Evolutionary conservation across 2,888 invertebrate genomes (phyloP).

Genomic region (Melieria omissa): DNA sequence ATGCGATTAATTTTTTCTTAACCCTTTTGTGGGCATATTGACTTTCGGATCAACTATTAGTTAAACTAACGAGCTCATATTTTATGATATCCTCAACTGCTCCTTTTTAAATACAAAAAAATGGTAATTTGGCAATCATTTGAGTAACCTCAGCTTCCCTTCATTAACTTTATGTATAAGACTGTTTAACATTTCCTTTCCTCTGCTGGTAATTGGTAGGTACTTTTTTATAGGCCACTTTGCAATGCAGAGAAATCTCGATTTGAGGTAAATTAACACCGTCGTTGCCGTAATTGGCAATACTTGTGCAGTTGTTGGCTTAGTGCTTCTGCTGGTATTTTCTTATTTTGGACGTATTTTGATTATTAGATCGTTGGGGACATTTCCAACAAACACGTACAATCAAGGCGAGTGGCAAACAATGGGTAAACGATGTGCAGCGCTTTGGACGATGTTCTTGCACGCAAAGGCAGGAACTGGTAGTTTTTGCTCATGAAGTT

Average conservation of each 20-base stretch:
- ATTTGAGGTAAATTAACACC: constrained; percentile 30
- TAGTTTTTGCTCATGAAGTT: constrained; percentile 37
- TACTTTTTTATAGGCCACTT: not conserved
- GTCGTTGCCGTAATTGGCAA: constrained; percentile 30
- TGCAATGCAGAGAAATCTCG: too few species aligned
- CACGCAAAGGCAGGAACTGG: not conserved
- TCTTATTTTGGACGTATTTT: not conserved
- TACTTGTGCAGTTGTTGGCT: not conserved
- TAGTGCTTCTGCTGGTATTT: constrained; percentile 4
- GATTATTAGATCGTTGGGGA: not conserved
- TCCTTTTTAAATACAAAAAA: too few species aligned
- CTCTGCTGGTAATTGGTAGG: constrained; percentile 19
- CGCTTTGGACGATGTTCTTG: not conserved
- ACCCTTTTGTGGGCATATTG: too few species aligned
- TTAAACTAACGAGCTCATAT: too few species aligned
- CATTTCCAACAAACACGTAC: not conserved
- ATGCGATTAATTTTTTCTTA: too few species aligned
- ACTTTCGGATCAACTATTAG: too few species aligned
- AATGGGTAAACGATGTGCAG: not conserved
- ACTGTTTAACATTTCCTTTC: too few species aligned
- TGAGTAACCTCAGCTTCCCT: too few species aligned
- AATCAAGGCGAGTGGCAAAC: not conserved
- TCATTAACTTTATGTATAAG: too few species aligned
- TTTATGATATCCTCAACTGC: too few species aligned
- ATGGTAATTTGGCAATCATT: too few species aligned